Evolutionary conservation across 2,113 vertebrate species (phyloP).

Genomic region (Lagopus leucura): DNA sequence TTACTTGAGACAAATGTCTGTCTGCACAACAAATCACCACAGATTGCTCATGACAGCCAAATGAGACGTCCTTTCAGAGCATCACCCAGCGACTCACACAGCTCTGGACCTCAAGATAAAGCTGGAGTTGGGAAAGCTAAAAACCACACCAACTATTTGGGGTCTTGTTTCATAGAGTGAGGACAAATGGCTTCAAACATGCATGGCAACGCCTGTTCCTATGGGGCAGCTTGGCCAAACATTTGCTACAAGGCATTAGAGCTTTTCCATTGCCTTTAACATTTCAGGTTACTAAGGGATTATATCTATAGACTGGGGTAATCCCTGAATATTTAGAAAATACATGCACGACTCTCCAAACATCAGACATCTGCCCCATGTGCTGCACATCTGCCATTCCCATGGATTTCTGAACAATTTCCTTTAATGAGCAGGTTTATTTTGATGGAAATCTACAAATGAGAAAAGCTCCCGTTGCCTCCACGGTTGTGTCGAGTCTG

Average conservation of each 20-base stretch:
- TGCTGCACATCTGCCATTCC: conserved; percentile 67
- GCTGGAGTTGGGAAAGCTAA: not conserved
- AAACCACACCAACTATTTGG: not conserved
- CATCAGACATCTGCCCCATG: conserved; percentile 67
- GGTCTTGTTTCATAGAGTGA: not conserved
- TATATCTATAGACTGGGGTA: conserved; percentile 64
- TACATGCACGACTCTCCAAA: conserved; percentile 1
- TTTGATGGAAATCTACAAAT: not conserved
- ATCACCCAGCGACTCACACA: not conserved
- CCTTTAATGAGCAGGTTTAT: conserved; percentile 51
- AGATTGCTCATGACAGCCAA: conserved; percentile 61
- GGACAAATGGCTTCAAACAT: not conserved
- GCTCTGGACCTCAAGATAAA: not conserved
- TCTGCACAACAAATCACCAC: conserved; percentile 42
- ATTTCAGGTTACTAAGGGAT: conserved; percentile 71
- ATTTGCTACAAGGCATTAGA: conserved; percentile 25
- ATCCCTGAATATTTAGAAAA: conserved; percentile 65
- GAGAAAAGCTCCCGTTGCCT: not conserved
- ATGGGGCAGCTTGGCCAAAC: not conserved
- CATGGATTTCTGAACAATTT: conserved; percentile 50
- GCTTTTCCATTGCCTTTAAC: conserved; percentile 37
- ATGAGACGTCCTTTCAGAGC: conserved; percentile 27
- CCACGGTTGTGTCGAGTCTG: not conserved
- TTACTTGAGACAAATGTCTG: conserved; percentile 52
- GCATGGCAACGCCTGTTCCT: not conserved